Conservation (phyloP, 2,888 invertebrate genomes). For the Hybos culiciformis region DNA sequence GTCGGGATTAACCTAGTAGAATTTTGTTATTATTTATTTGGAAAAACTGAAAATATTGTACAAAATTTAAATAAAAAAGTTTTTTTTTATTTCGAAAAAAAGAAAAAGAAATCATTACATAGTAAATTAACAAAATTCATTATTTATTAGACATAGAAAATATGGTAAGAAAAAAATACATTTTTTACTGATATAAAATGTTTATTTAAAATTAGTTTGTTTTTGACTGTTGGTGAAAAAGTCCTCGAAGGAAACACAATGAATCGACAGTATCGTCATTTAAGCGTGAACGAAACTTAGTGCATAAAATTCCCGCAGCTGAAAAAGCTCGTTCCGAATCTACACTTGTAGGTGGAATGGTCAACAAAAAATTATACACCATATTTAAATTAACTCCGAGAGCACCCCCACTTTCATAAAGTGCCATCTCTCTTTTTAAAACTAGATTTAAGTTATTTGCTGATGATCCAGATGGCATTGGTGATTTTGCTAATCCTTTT, state of each 20-base stretch:
- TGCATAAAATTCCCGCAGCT: conserved; percentile 3
- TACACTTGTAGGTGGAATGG: conserved; percentile 1
- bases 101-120: no score
- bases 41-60: no score
- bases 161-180: neutral
- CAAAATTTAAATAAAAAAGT: no score
- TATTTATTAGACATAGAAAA: no score
- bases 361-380: conserved; percentile 1
- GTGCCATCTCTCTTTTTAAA: conserved; percentile 2
- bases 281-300: neutral
- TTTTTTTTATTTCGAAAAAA: no score
- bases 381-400: conserved; percentile 1
- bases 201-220: neutral
- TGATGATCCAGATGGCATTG: conserved; percentile 1
- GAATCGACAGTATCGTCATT: neutral
- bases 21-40: no score
- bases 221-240: neutral
- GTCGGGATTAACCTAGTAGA: no score
- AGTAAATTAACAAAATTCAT: no score
- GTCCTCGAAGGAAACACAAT: neutral
- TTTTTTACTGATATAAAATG: neutral
- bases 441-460: conserved; percentile 1
- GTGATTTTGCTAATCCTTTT: conserved; percentile 1
- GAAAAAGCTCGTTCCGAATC: conserved; percentile 1
- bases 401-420: conserved; percentile 1